A percentile compares a stretch with the other conserved stretches of the same genome.
Evolutionary conservation across 2,113 vertebrate species (phyloP).

Genomic region (Stomatorhinus ivindoensis): DNA sequence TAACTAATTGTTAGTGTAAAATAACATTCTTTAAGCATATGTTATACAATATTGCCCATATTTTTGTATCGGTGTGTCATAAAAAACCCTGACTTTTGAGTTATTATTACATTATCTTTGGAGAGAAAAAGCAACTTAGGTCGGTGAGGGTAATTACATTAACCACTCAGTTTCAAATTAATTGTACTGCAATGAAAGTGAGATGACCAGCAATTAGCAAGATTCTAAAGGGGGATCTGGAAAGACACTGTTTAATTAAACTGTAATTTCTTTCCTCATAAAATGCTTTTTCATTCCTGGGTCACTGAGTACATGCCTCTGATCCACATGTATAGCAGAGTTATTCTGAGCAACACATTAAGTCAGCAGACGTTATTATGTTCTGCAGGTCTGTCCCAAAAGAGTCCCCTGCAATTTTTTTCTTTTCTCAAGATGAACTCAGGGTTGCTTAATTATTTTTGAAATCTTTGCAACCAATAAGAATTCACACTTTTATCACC

Average conservation of each 20-base stretch:
- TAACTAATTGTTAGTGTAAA: neutral
- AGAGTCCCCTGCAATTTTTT: neutral
- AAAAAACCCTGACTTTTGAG: neutral
- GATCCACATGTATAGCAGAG: neutral
- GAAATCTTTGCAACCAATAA: neutral
- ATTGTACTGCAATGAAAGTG: neutral
- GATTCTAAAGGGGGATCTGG: neutral
- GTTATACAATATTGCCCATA: neutral
- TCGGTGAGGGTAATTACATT: neutral
- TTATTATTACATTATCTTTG: neutral
- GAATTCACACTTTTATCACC: neutral
- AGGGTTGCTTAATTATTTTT: conserved; percentile 1
- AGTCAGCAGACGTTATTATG: neutral
- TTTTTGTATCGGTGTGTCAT: neutral
- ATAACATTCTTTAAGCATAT: neutral
- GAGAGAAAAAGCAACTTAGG: neutral
- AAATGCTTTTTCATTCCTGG: neutral
- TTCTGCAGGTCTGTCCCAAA: neutral
- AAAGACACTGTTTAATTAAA: neutral
- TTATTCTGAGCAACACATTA: neutral
- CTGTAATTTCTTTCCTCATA: neutral
- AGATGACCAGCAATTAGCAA: neutral
- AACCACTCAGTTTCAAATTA: neutral
- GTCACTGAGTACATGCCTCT: neutral
- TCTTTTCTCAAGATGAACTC: neutral